Evolutionary conservation across 2,797 vertebrate genomes (phyloP).

Genomic region (Sebastes cheni): DNA sequence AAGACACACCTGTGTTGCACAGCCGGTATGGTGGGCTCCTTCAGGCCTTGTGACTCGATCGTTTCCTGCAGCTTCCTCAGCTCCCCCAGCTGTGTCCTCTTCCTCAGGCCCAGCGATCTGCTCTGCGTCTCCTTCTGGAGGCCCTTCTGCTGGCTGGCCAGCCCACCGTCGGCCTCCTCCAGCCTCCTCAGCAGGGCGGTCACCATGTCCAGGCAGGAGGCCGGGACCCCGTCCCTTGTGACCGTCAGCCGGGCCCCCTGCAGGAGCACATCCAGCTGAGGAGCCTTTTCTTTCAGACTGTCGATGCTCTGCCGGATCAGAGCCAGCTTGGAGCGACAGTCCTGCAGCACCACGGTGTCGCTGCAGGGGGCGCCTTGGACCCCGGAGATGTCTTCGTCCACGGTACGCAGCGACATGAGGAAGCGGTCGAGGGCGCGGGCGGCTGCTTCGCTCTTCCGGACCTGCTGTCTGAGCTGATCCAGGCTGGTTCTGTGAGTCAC

Average conservation of each 20-base stretch:
- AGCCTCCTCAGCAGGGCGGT: conserved; percentile 63
- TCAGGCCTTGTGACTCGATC: conserved; percentile 84
- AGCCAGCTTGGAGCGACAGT: conserved; percentile 66
- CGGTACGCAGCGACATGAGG: conserved; percentile 84
- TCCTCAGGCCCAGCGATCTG: conserved; percentile 78
- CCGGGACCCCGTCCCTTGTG: conserved; percentile 71
- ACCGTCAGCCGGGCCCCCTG: conserved; percentile 80
- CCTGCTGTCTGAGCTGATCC: conserved; percentile 83
- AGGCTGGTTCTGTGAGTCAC: conserved; percentile 83
- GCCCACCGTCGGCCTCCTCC: conserved; percentile 68
- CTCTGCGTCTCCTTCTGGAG: conserved; percentile 74
- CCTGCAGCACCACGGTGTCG: conserved; percentile 59
- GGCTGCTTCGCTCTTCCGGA: conserved; percentile 80
- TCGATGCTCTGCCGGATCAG: conserved; percentile 76
- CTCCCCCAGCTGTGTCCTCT: conserved; percentile 78
- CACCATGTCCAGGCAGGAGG: conserved; percentile 82
- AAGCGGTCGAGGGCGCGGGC: conserved; percentile 88
- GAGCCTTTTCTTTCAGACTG: conserved; percentile 85
- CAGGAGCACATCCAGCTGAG: conserved; percentile 85
- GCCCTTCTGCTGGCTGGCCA: conserved; percentile 70
- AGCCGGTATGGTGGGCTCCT: conserved; percentile 92
- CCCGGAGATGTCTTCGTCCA: conserved; percentile 75
- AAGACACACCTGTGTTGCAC: conserved; percentile 88
- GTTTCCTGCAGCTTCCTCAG: conserved; percentile 84
- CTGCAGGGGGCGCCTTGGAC: conserved; percentile 59